Conservation (phyloP, 2,888 invertebrate genomes). For the Megamerina dolium region DNA sequence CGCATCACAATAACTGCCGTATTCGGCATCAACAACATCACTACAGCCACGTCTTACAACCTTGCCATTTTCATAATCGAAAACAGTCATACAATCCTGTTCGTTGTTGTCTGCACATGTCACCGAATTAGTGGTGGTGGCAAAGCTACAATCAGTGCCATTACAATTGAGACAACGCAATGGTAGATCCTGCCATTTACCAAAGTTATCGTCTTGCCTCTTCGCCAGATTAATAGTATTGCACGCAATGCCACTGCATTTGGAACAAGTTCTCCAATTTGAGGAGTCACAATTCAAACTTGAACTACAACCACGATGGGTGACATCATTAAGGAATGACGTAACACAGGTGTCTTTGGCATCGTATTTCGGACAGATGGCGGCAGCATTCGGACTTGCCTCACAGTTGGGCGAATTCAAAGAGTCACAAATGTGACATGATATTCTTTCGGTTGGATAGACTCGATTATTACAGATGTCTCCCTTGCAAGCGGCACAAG, state of each 20-base stretch:
- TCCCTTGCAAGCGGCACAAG: conserved; percentile 32
- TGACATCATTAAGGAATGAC: conserved; percentile 26
- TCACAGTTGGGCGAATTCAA: conserved; percentile 26
- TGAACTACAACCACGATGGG: conserved; percentile 34
- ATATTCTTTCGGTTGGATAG: conserved; percentile 30
- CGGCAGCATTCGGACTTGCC: conserved; percentile 26
- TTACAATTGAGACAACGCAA: conserved; percentile 33
- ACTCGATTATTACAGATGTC: conserved; percentile 30
- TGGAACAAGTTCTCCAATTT: conserved; percentile 27
- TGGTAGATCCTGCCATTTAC: conserved; percentile 46
- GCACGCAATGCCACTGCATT: conserved; percentile 33
- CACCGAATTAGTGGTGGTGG: conserved; percentile 5
- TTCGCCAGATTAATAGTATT: conserved; percentile 31
- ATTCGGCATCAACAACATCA: conserved; percentile 26
- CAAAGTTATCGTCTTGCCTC: conserved; percentile 34
- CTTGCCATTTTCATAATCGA: conserved; percentile 23
- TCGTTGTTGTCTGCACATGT: conserved; percentile 36
- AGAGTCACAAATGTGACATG: conserved; percentile 40
- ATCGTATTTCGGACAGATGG: conserved; percentile 30
- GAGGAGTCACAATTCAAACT: conserved; percentile 29
- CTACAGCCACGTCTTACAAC: conserved; percentile 37
- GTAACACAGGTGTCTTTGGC: conserved; percentile 37
- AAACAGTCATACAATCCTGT: conserved; percentile 42
- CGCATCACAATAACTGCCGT: conserved; percentile 24
- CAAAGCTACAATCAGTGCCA: conserved; percentile 24